Evolutionary conservation across 1,140 invertebrate genomes (phyloP), one percentile per base, ranked within the genome.

Genomic region (Rhopalosiphum maidis): DNA sequence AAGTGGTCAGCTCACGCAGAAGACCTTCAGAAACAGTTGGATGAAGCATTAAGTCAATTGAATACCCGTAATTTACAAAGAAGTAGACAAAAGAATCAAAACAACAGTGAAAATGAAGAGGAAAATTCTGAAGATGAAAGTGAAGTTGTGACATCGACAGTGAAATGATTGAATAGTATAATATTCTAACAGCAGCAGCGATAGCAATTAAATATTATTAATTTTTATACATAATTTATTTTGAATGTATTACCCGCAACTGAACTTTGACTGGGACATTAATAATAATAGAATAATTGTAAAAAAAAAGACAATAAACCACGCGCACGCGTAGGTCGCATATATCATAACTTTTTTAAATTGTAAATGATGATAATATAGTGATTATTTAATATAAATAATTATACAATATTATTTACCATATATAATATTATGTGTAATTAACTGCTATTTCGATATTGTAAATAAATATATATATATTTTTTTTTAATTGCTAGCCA

Each of bases 231-330:
- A n/a, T 68, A 77, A 77, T 77, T 77, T 15, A 18, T n/a, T n/a
- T 77, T 77, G 60, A 77, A 18, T 77, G n/a, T n/a, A 77, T 77
- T n/a, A n/a, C 60, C 60, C 30, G 3, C 60, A 77, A 5, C n/a
- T 77, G 60, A 77, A n/a, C 15, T 77, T 77, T n/a, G 60, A 77
- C 60, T 77, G 60, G 30, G 15, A 77, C n/a, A 15, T 77, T 77
- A 6, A 51, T 51, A 35, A 77, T 77, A 68, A 68, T 68, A 68
- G 1, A 46, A n/a, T n/a, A 7, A 77, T n/a, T n/a, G n/a, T n/a
- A 77, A 77, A 77, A 60, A 77, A 77, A 60, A 77, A 77, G 60
- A 77, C 60, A 77, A 77, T 77, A 77, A 77, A 77, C 30, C 60
- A 18, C 15, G 60, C 60, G 0, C 30, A 77, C n/a, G 60, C 60